Conservation (phyloP, 2,888 invertebrate species). For the Cybosia mesomella region DNA sequence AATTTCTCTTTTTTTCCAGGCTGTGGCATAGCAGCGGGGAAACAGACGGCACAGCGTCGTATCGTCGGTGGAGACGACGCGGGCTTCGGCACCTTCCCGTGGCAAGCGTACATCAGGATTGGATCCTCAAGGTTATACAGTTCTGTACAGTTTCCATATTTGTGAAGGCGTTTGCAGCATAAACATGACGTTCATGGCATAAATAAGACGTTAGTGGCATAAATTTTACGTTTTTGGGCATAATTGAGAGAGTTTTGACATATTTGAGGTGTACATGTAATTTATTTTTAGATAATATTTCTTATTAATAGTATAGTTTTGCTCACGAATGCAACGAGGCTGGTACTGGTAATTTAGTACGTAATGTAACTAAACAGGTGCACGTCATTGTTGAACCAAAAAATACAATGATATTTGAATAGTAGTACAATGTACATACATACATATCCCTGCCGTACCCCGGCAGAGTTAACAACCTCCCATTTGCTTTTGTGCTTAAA, state of each 20-base stretch:
- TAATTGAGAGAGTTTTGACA: background rate
- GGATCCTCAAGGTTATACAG: slow-evolving; percentile 92
- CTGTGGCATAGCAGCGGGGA: slow-evolving; percentile 94
- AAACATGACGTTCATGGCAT: background rate
- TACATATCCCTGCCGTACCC: background rate
- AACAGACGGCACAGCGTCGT: slow-evolving; percentile 94
- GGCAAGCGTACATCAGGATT: slow-evolving; percentile 98
- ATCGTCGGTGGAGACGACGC: slow-evolving; percentile 98
- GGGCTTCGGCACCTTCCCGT: slow-evolving; percentile 97
- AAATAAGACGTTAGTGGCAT: slow-evolving; percentile 1
- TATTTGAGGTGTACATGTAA: background rate
- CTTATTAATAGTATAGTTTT: no score
- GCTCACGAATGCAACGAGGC: no score
- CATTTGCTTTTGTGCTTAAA: background rate
- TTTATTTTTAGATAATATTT: background rate
- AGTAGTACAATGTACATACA: background rate
- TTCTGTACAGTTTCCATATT: slow-evolving; percentile 16
- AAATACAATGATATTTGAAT: no score
- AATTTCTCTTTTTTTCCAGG: slow-evolving; percentile 86
- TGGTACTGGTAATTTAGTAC: no score
- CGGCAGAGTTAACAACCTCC: no score
- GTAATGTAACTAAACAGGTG: no score
- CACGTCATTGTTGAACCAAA: no score
- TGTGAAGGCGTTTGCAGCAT: slow-evolving; percentile 8
- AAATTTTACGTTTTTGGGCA: background rate